Conservation (phyloP, 2,113 vertebrate species). For the Seriola rivoliana region DNA sequence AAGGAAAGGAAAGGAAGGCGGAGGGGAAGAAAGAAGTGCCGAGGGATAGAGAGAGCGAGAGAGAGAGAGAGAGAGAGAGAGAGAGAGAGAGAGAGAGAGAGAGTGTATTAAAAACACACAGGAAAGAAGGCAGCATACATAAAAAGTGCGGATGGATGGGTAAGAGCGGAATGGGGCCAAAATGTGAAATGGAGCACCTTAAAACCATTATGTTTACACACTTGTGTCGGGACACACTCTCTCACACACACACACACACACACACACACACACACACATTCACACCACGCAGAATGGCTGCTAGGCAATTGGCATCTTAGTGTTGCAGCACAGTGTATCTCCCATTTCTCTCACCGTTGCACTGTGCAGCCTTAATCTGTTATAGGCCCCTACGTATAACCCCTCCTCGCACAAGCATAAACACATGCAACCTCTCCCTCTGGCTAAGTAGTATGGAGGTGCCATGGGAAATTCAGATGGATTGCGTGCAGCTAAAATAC, state of each 20-base stretch:
- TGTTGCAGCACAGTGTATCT: constrained; percentile 64
- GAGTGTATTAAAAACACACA: constrained; percentile 52
- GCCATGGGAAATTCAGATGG: constrained; percentile 75
- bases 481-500: constrained; percentile 32
- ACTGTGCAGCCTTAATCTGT: constrained; percentile 71
- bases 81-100: constrained; percentile 12
- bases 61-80: background rate
- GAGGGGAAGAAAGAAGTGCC: constrained; percentile 25
- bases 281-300: constrained; percentile 46
- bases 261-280: too few species aligned
- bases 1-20: background rate
- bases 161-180: constrained; percentile 23
- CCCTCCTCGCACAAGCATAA: constrained; percentile 55
- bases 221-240: constrained; percentile 14
- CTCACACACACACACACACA: constrained; percentile 11
- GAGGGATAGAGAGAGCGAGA: constrained; percentile 33
- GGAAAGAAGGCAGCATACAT: constrained; percentile 13
- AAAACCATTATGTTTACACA: constrained; percentile 63
- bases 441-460: constrained; percentile 69
- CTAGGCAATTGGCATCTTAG: constrained; percentile 65
- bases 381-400: constrained; percentile 65
- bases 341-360: constrained; percentile 62
- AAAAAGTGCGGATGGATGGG: constrained; percentile 19
- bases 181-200: constrained; percentile 65
- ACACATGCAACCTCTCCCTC: constrained; percentile 65